Conservation (phyloP, 2,797 vertebrate species). For the Myotis findleyi region DNA sequence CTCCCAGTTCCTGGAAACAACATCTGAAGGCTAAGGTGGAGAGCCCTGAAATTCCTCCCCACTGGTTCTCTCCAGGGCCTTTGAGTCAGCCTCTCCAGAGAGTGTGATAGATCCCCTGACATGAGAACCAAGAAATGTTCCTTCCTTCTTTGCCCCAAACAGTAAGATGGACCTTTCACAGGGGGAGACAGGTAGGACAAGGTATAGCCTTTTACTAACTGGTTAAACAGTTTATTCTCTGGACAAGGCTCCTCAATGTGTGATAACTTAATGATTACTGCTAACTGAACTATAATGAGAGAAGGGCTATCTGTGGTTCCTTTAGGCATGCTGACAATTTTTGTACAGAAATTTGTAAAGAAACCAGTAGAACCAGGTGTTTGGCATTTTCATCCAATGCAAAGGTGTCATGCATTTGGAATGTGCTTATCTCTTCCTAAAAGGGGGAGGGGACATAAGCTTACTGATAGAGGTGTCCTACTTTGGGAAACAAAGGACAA, state of each 20-base stretch:
- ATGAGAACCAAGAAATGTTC: not conserved
- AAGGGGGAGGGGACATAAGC: not conserved
- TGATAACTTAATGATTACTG: not conserved
- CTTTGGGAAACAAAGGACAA: not conserved
- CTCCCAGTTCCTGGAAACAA: conserved; percentile 20
- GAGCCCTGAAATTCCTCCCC: not conserved
- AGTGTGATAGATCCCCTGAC: not conserved
- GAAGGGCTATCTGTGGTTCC: not conserved
- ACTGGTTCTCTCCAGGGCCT: not conserved
- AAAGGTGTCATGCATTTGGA: not conserved
- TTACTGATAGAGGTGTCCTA: not conserved
- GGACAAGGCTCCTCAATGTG: not conserved
- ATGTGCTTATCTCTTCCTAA: not conserved
- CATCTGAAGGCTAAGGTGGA: not conserved
- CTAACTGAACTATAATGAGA: not conserved
- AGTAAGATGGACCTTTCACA: not conserved
- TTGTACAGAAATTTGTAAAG: not conserved
- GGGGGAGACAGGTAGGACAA: not conserved
- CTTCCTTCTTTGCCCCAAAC: not conserved
- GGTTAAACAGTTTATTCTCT: not conserved
- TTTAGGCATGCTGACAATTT: not conserved
- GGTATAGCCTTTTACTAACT: not conserved
- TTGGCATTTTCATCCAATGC: not conserved
- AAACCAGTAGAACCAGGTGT: not conserved
- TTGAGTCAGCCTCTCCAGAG: not conserved